Evolutionary conservation across 2,888 invertebrate genomes (phyloP).

Genomic region (Drosophila fungiperda): DNA sequence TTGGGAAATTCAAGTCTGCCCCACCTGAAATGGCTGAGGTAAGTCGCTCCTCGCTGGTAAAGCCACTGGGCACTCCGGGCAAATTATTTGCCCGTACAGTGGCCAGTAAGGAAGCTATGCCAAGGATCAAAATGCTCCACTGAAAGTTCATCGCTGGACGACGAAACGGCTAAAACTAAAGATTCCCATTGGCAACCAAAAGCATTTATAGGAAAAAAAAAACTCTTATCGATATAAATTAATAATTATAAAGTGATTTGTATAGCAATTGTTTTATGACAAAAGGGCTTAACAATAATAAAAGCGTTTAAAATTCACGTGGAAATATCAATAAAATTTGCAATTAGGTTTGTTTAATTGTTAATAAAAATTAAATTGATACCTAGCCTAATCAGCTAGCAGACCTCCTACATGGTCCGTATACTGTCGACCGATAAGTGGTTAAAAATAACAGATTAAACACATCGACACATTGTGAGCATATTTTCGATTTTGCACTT

Average conservation of each 20-base stretch:
- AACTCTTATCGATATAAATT: slow-evolving; percentile 26
- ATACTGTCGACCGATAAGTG: slow-evolving; percentile 31
- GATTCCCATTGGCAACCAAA: background rate
- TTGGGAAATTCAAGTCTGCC: slow-evolving; percentile 11
- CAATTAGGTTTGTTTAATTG: slow-evolving; percentile 36
- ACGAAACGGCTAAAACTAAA: slow-evolving; percentile 40
- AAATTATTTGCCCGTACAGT: slow-evolving; percentile 47
- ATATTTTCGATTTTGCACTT: slow-evolving; percentile 48
- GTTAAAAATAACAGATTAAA: slow-evolving; percentile 42
- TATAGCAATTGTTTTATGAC: no score
- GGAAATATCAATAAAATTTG: no score
- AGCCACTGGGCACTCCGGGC: slow-evolving; percentile 48
- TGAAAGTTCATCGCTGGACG: slow-evolving; percentile 37
- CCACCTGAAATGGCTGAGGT: slow-evolving; percentile 69
- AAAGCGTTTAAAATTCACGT: no score
- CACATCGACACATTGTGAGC: slow-evolving; percentile 1
- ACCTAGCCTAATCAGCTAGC: slow-evolving; percentile 28
- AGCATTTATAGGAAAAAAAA: slow-evolving; percentile 46
- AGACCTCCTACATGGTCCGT: background rate
- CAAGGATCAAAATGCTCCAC: slow-evolving; percentile 43
- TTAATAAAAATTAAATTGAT: slow-evolving; percentile 19
- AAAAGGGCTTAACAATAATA: no score
- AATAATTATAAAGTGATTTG: no score
- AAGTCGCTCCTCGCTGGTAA: slow-evolving; percentile 59
- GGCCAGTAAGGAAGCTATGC: slow-evolving; percentile 37